Percentiles rank a stretch among this genome's conserved stretches.
These are phyloP conservation scores for Epizoanthus illoricatus DNA, from an alignment of 92 coral and sea anemone species.

Conservation along the genomic window DNA sequence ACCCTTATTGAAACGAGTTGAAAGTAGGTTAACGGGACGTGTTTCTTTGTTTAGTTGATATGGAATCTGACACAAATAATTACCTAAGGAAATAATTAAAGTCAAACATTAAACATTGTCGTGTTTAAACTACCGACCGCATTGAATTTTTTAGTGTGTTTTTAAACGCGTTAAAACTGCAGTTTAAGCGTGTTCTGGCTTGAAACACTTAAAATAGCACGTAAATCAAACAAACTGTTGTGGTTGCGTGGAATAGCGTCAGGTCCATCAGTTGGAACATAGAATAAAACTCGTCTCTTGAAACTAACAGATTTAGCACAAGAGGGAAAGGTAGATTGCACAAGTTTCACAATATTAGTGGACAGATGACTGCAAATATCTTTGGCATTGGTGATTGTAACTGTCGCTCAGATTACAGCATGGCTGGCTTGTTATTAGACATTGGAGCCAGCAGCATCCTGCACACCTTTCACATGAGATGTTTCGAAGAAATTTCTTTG, in stretches of 20 bases:
- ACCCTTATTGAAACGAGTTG: no score
- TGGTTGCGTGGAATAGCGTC: slow-evolving; percentile 30
- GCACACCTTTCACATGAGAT: neutral
- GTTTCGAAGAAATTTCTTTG: neutral
- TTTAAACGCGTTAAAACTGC: no score
- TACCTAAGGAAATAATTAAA: no score
- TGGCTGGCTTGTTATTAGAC: slow-evolving; percentile 40
- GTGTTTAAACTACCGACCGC: no score
- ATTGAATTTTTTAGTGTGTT: no score
- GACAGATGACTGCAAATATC: slow-evolving; percentile 47
- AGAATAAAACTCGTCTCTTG: slow-evolving; percentile 45
- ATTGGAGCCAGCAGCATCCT: slow-evolving; percentile 3
- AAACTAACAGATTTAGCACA: slow-evolving; percentile 39
- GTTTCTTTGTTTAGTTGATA: no score
- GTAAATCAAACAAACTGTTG: no score
- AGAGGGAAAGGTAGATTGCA: slow-evolving; percentile 42
- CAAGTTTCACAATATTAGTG: slow-evolving; percentile 29
- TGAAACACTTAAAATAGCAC: neutral
- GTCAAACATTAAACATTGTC: no score
- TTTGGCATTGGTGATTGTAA: slow-evolving; percentile 42
- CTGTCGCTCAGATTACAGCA: slow-evolving; percentile 46
- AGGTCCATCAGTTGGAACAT: slow-evolving; percentile 49
- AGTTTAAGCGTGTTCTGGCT: no score
- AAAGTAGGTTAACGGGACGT: no score
- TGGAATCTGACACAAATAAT: no score